Base-by-base conservation (phyloP, 2,888 invertebrate genomes). In the Drosophila niveifrons region DNA sequence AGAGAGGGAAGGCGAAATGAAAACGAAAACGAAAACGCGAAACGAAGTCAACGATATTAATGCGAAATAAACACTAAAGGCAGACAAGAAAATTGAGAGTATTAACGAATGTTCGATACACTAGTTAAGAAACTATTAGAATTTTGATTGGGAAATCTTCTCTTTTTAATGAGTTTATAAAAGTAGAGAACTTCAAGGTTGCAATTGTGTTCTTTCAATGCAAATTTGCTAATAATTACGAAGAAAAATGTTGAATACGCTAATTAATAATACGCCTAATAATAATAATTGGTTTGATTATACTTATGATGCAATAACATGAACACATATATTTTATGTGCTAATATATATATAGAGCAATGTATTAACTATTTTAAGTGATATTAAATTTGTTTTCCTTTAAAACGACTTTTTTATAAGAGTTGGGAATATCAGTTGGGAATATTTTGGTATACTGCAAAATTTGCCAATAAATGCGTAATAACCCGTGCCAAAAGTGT, bases 1-100 rank as follows among this genome's bases (percentile, higher is more conserved):
- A 11, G 34, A n/a, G 17, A 55, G 41, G 64, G 63, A 67, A 67
- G 56, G 50, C 61, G 17, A 79, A 64, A 53, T 29, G 29, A 64
- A 63, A 48, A 17, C 31, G 50, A 66, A 46, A 55, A 48, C 29
- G 44, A 57, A 67, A 43, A 41, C 23, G 29, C 41, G 53, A 67
- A 43, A 44, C 23, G 29, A 63, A 46, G 36, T 28, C 15, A 46
- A 44, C 47, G 34, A 51, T 36, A 34, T 61, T 23, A 46, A 53
- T 41, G 29, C 43, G 13, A 28, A 57, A 63, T 46, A 39, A 48
- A 36, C 28, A 6, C 39, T 48, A 28, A 62, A 36, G 17, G 52
- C 41, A 11, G 34, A 34, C 48, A 47, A 48, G 43, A 55, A 10
- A 47, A 34, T 1, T 9, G 31, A 17, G 43, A 1, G 9, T 41